Evolutionary conservation across 2,888 invertebrate genomes (phyloP).

Genomic region (Nineta flava): DNA sequence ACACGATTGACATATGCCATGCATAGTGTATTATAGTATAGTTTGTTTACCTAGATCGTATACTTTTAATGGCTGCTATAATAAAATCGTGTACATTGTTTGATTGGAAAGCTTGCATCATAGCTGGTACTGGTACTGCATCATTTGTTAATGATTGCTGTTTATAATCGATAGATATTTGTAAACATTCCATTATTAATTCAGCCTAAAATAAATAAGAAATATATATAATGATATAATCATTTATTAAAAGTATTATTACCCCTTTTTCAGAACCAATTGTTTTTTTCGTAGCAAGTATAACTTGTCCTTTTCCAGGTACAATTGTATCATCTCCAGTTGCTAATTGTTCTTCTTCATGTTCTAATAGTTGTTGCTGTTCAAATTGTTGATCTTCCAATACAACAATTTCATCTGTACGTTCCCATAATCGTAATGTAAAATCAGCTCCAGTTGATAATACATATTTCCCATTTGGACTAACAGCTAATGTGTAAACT

Average conservation of each 20-base stretch:
- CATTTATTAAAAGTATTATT: conserved; percentile 24
- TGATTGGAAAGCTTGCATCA: conserved; percentile 69
- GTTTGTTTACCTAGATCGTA: conserved; percentile 55
- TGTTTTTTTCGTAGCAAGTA: conserved; percentile 76
- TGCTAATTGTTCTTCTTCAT: conserved; percentile 48
- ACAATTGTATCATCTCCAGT: conserved; percentile 56
- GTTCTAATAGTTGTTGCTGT: too few relatives aligned
- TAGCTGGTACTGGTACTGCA: conserved; percentile 47
- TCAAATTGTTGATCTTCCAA: conserved; percentile 79
- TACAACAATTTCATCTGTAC: conserved; percentile 79
- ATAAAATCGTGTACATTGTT: conserved; percentile 64
- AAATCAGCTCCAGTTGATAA: conserved; percentile 76
- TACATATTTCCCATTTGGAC: conserved; percentile 63
- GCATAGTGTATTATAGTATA: not conserved
- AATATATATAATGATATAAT: not conserved
- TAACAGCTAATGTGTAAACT: conserved; percentile 57
- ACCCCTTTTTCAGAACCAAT: conserved; percentile 75
- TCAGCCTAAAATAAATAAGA: conserved; percentile 45
- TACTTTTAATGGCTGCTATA: conserved; percentile 57
- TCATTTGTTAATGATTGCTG: conserved; percentile 23
- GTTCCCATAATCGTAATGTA: conserved; percentile 71
- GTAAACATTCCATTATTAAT: conserved; percentile 78
- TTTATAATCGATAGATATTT: conserved; percentile 44
- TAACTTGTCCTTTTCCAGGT: conserved; percentile 51
- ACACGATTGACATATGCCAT: conserved; percentile 3